Evolutionary conservation across 1,140 invertebrate genomes (phyloP), one percentile per base, ranked within the genome.

Genomic region (Halictus rubicundus): DNA sequence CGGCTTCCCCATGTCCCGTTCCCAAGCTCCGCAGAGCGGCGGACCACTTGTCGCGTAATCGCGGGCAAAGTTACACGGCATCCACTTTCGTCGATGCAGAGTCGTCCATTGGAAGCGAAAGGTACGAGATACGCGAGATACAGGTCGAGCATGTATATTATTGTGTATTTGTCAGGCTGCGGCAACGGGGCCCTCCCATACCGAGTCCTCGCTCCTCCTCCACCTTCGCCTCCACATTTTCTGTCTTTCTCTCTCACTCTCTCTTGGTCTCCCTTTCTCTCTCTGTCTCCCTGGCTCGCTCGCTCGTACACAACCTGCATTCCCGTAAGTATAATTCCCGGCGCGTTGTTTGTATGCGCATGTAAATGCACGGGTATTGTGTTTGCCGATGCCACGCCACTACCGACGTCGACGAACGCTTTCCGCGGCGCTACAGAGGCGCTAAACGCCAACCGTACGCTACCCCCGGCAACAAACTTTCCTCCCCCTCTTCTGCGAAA

Each of bases 291-390:
- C 10, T 49, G 37, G 8, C 39, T 52, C 59, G 12, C 46, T 69
- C 37, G 64, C 39, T 59, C 54, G 64, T 71, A 37, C 79, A 80
- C 79, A 80, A 84, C 86, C 72, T 72, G 71, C 83, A 80, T 82
- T 72, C 71, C 70, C 79, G 84, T 85, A 86, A 87, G 87, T 89
- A 86, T 89, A 88, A 89, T 89, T 89, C 84, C 79, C 63, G 82
- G 52, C 85, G 84, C 52, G 86, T 80, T 89, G 88, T 89, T 89
- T 90, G 88, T 89, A 88, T 89, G 88, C 87, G 74, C 87, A 88
- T 90, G 89, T 90, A 88, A 90, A 90, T 90, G 86, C 86, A 61
- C 66, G 81, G 82, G 83, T 86, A 89, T 88, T 89, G 84, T 89
- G 86, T 90, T 90, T 90, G 88, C 83, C 80, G 83, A 88, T 87